Evolutionary conservation across 92 coral and sea anemone species (phyloP), one percentile per base, ranked within the genome.

Genomic region (Siderastrea siderea): DNA sequence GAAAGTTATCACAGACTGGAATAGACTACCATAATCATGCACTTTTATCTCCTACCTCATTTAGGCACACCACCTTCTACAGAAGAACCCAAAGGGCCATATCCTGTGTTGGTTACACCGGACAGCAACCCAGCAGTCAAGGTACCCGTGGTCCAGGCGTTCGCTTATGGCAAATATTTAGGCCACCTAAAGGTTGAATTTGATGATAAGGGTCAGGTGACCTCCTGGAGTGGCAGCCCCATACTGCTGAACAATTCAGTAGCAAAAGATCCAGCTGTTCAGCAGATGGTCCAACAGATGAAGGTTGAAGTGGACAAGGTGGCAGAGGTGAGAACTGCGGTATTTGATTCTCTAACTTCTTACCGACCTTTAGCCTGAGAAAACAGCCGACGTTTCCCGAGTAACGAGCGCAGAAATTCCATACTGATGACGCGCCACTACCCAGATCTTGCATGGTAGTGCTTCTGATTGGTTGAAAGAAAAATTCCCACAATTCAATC

Each of bases 201-300:
- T 68, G 90, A 95, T 84, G 87, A 75, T 6, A 8, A 89, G 49
- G 99, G 99, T 17, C 77, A 86, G 19, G 89, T 89, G 66, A 97
- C 90, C 16, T 81, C 83, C 17, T 97, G 98, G 98, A 74, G 88
- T 72, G 99, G 99, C 6, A 96, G 93, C 73, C 99, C 99, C 16
- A 92, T 95, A 55, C 69, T 96, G 49, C 69, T 96, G 78, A 86
- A 93, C 75, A 92, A 79, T 16, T 78, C 90, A 47, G 89, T 97
- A 51, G 64, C 73, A 1, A 86, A 92, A 89, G 97, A 97, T 77
- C 81, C 83, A 48, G 43, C 46, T 0, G 68, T 88, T 3, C 64
- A 78, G 17, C 68, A 72, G 19, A 84, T 84, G 12, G 84, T 97
- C 43, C 82, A 75, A 58, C 79, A 63, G 77, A 87, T 93, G 99